Percentiles rank a stretch among this genome's conserved stretches.
Conservation (phyloP, 1,140 invertebrate species). For the Pseudomyrmex gracilis region DNA sequence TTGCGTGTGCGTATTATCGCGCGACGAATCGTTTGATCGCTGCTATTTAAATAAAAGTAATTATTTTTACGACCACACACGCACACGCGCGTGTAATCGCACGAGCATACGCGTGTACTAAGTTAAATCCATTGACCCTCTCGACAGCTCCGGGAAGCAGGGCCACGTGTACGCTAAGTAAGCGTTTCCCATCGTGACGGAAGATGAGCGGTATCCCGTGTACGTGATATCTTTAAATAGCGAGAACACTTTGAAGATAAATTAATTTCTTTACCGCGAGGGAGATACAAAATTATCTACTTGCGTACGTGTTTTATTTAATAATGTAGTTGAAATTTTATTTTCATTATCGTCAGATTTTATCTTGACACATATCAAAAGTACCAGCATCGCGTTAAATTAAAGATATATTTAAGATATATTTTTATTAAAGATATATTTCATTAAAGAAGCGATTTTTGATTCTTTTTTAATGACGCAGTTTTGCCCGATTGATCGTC, state of each 20-base stretch:
- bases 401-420: too few species aligned
- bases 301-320: too few species aligned
- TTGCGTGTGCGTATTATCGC: not conserved
- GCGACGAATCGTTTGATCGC: not conserved
- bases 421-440: too few species aligned
- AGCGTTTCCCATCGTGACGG: slow-evolving; percentile 26
- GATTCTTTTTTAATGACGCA: too few species aligned
- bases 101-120: not conserved
- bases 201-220: slow-evolving; percentile 44
- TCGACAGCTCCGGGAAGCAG: not conserved
- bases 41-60: not conserved
- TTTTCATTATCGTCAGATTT: too few species aligned
- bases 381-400: too few species aligned
- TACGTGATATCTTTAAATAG: not conserved
- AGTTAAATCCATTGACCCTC: slow-evolving; percentile 25
- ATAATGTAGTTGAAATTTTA: too few species aligned
- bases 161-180: slow-evolving; percentile 9
- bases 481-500: too few species aligned
- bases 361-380: too few species aligned
- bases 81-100: not conserved
- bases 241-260: not conserved
- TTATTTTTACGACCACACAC: not conserved
- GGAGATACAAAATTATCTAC: too few species aligned
- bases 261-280: not conserved
- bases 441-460: too few species aligned